Percentiles rank a stretch among this genome's conserved stretches.
Evolutionary conservation across 1,140 invertebrate genomes (phyloP).

Genomic region (Paralvinella palmiformis): DNA sequence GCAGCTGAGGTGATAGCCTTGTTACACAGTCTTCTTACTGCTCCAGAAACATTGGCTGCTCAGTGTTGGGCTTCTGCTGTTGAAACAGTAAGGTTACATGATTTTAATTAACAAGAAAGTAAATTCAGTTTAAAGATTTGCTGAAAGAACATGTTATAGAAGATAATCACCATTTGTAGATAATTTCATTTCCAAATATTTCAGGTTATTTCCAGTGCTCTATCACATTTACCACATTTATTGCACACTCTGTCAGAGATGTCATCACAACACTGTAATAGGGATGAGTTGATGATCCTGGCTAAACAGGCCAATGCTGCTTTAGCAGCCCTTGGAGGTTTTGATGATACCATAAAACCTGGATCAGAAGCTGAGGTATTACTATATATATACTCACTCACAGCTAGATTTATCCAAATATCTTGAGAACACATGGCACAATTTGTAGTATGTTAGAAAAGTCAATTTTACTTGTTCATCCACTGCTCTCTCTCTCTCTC

Average conservation of each 20-base stretch:
- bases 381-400: too few relatives aligned
- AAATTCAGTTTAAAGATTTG: too few relatives aligned
- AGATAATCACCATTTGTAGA: too few relatives aligned
- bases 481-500: too few relatives aligned
- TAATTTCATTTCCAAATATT: background rate
- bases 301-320: slow-evolving; percentile 47
- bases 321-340: slow-evolving; percentile 49
- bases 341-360: slow-evolving; percentile 46
- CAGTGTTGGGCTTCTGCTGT: slow-evolving; percentile 46
- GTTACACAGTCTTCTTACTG: slow-evolving; percentile 41
- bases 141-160: too few relatives aligned
- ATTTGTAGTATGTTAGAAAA: too few relatives aligned
- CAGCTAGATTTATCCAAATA: too few relatives aligned
- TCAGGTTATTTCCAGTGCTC: slow-evolving; percentile 41
- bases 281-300: slow-evolving; percentile 39
- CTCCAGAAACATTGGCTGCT: slow-evolving; percentile 33
- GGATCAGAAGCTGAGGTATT: slow-evolving; percentile 46
- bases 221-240: slow-evolving; percentile 41
- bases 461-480: too few relatives aligned
- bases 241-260: slow-evolving; percentile 36
- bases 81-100: slow-evolving; percentile 34
- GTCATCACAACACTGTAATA: slow-evolving; percentile 32
- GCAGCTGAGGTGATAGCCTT: slow-evolving; percentile 49
- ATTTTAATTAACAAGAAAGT: too few relatives aligned
- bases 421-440: too few relatives aligned